phyloP scores from a whole-genome alignment of 53 echinoderm and acorn worm species.

The Echinometra lucunter region DNA sequence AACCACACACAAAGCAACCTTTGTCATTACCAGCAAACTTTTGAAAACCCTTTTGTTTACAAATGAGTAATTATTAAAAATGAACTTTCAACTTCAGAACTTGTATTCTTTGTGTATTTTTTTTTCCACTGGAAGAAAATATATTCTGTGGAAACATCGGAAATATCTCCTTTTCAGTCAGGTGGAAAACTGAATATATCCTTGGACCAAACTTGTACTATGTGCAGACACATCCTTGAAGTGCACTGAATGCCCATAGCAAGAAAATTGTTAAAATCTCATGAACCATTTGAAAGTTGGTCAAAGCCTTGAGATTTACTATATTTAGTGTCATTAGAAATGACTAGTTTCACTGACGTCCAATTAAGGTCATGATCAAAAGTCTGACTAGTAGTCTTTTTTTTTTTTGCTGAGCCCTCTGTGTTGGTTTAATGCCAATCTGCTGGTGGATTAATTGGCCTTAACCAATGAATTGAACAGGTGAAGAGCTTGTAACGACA shows the following conservation, averaged over 20 bases:
- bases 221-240: no score
- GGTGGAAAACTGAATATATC: no score
- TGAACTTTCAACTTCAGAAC: no score
- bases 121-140: neutral
- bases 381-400: neutral
- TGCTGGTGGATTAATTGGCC: constrained; percentile 55
- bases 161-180: no score
- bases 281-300: neutral
- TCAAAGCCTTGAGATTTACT: neutral
- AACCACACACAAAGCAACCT: no score
- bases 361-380: neutral
- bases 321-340: neutral
- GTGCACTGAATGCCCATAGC: neutral
- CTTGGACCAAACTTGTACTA: no score
- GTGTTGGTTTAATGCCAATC: constrained; percentile 56
- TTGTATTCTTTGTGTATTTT: no score
- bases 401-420: constrained; percentile 35
- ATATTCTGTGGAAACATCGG: no score
- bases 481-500: constrained; percentile 36
- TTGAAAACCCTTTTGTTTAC: no score
- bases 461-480: constrained; percentile 60
- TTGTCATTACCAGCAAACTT: no score
- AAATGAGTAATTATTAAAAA: no score
- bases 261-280: neutral
- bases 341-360: neutral